Percentiles rank a stretch among this genome's conserved stretches.
Conservation (phyloP, 92 coral and sea anemone species). For the Muricea muricata region DNA sequence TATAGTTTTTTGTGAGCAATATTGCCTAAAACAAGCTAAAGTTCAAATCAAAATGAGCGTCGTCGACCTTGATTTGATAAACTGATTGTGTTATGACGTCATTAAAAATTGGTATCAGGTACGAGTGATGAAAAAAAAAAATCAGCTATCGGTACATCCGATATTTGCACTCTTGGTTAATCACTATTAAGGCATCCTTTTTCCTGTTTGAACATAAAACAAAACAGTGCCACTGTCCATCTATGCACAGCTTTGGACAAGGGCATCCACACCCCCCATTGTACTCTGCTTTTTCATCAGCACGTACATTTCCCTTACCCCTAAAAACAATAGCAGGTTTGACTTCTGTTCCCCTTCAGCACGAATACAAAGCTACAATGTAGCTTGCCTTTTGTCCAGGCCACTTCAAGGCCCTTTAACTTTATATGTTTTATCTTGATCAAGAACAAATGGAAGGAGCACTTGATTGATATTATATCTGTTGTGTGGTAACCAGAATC, state of each 20-base stretch:
- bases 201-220: no score
- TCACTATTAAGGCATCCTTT: no score
- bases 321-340: conserved; percentile 53
- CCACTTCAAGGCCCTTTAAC: neutral
- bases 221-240: conserved; percentile 55
- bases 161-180: no score
- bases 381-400: conserved; percentile 41
- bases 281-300: conserved; percentile 46
- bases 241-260: conserved; percentile 36
- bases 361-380: conserved; percentile 49
- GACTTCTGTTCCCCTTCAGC: conserved; percentile 36
- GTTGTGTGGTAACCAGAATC: conserved; percentile 42
- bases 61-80: no score
- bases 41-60: no score
- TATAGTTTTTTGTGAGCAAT: no score
- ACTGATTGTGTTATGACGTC: no score
- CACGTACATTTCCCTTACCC: conserved; percentile 43
- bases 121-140: no score
- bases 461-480: conserved; percentile 50
- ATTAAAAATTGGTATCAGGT: no score
- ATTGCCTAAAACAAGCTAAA: no score
- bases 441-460: conserved; percentile 47
- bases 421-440: conserved; percentile 53
- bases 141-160: no score
- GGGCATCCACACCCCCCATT: conserved; percentile 57